Conservation (phyloP, 2,113 vertebrate species). For the Anhinga anhinga region DNA sequence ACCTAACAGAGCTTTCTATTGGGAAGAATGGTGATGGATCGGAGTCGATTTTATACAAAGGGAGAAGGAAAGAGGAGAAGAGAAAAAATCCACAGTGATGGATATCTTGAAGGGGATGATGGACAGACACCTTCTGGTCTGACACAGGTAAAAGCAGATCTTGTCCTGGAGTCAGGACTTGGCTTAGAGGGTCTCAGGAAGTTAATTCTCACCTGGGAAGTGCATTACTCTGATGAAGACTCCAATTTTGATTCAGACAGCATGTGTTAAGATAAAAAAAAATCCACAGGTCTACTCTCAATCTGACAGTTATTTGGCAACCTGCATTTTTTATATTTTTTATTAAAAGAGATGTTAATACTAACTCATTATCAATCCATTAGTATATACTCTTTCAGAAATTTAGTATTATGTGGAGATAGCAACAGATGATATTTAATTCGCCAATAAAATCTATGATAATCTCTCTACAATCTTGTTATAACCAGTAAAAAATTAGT, state of each 20-base stretch:
- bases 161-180: accelerated
- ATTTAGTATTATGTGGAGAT: neutral
- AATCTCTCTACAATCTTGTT: neutral
- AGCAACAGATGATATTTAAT: neutral
- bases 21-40: neutral
- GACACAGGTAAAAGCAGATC: neutral
- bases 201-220: neutral
- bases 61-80: neutral
- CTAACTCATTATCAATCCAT: neutral
- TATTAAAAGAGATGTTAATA: neutral
- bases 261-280: neutral
- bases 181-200: neutral
- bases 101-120: neutral
- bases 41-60: neutral
- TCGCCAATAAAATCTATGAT: neutral
- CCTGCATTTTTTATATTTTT: neutral
- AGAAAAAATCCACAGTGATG: neutral
- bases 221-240: neutral
- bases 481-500: neutral
- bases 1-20: neutral
- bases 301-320: neutral
- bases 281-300: neutral
- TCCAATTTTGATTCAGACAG: neutral
- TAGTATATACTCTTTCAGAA: neutral
- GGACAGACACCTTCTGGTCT: neutral